These are phyloP conservation scores for Mastigias papua DNA, from an alignment of 30 jellyfish, hydroid and myxozoan genomes.

Conservation along the genomic window DNA sequence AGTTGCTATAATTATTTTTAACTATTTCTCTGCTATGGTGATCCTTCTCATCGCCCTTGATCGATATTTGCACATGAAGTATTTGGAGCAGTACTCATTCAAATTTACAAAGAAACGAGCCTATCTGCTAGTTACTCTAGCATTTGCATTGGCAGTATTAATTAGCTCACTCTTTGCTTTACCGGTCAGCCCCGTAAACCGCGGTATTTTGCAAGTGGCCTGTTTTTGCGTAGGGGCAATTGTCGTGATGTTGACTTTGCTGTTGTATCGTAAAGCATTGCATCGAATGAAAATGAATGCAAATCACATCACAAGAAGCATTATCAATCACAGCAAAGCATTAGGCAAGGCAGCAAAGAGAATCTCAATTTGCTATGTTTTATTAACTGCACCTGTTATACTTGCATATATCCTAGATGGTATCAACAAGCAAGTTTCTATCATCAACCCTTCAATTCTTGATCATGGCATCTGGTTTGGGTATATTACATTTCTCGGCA, in stretches of 20 bases:
- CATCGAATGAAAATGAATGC: too few species aligned
- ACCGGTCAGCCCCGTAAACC: background rate
- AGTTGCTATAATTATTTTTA: background rate
- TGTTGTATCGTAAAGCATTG: background rate
- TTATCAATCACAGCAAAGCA: background rate
- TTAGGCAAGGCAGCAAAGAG: conserved; percentile 3
- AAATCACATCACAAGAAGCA: background rate
- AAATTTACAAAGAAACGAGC: conserved; percentile 1
- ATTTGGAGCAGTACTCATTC: background rate
- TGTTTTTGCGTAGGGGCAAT: background rate
- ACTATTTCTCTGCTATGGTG: background rate
- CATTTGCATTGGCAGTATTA: background rate
- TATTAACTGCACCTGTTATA: background rate
- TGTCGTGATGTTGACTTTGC: background rate
- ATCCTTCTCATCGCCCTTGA: background rate
- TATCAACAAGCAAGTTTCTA: background rate
- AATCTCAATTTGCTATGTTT: background rate
- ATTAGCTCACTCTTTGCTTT: background rate
- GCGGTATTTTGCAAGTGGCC: background rate
- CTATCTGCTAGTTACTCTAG: background rate
- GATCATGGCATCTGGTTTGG: background rate
- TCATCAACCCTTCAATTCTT: background rate
- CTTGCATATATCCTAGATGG: background rate
- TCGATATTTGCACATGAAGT: conserved; percentile 8
- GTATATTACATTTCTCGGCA: background rate